These are phyloP conservation scores for Melikaiella ostensackeni DNA, from an alignment of 2,888 invertebrate species.

Conservation along the genomic window DNA sequence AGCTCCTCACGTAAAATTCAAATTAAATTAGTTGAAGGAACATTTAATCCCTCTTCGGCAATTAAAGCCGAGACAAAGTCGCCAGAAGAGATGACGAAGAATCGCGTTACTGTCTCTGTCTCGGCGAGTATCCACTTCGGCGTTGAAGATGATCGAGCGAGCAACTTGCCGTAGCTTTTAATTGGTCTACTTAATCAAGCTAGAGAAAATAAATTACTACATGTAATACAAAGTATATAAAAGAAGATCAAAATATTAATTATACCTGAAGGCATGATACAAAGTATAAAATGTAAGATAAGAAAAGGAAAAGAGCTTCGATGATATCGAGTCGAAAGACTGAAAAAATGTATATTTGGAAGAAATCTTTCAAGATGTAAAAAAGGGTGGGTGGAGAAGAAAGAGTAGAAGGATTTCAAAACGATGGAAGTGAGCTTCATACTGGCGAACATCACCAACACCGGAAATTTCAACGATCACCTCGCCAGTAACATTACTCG, in stretches of 20 bases:
- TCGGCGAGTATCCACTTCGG: slow-evolving; percentile 4
- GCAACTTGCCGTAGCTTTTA: neutral
- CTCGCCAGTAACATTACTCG: slow-evolving; percentile 26
- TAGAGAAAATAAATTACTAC: neutral
- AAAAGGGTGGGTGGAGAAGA: neutral
- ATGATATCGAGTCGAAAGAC: slow-evolving; percentile 1
- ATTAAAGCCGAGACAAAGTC: slow-evolving; percentile 4
- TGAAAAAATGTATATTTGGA: slow-evolving; percentile 17
- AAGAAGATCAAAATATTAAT: neutral
- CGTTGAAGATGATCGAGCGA: slow-evolving; percentile 1
- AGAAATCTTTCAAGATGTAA: slow-evolving; percentile 27
- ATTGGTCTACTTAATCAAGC: neutral
- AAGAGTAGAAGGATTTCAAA: slow-evolving; percentile 44
- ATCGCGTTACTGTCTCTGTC: neutral
- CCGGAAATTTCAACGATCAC: slow-evolving; percentile 47
- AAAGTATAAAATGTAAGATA: slow-evolving; percentile 22
- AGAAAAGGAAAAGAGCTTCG: slow-evolving; percentile 8
- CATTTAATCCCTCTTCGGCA: slow-evolving; percentile 19
- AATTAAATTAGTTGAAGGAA: slow-evolving; percentile 12
- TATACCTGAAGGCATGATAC: neutral
- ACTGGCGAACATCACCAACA: slow-evolving; percentile 50
- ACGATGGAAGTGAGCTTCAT: slow-evolving; percentile 59
- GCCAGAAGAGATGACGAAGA: slow-evolving; percentile 13
- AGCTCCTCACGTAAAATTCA: neutral
- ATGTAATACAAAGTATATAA: neutral